Evolutionary conservation across 2,797 vertebrate genomes (phyloP).

Genomic region (Lepilemur septentrionalis): DNA sequence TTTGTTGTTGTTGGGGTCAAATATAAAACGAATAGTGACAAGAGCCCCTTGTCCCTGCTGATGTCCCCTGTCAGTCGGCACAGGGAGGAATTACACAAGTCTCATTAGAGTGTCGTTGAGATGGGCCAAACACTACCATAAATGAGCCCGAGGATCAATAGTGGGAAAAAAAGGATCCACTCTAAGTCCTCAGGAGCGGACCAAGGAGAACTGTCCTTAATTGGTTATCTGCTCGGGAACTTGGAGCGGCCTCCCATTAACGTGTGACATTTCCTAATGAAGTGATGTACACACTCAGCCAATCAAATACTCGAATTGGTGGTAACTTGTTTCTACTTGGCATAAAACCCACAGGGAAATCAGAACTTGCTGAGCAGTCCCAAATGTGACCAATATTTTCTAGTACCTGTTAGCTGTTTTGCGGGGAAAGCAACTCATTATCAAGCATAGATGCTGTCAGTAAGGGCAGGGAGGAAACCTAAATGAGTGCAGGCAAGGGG

Average conservation of each 20-base stretch:
- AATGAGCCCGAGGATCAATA: constrained; percentile 11
- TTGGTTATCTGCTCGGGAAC: not conserved
- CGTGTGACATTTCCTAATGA: not conserved
- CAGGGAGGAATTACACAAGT: not conserved
- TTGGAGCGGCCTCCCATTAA: not conserved
- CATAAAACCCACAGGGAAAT: constrained; percentile 55
- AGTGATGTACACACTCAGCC: not conserved
- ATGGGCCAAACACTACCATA: not conserved
- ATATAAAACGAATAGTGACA: constrained; percentile 19
- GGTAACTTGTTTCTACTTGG: constrained; percentile 39
- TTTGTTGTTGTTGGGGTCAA: not conserved
- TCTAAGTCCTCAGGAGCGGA: not conserved
- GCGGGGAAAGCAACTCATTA: constrained; percentile 38
- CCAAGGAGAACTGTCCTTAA: constrained; percentile 14
- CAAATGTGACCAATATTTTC: not conserved
- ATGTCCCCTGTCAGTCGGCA: not conserved
- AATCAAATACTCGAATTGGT: not conserved
- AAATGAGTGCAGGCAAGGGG: not conserved
- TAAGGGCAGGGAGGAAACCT: not conserved
- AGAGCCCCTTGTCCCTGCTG: not conserved
- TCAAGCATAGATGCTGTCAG: not conserved
- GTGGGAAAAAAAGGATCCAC: not conserved
- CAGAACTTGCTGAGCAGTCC: constrained; percentile 34
- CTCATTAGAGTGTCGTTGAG: constrained; percentile 13
- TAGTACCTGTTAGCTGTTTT: not conserved